Evolutionary conservation across 2,888 invertebrate genomes (phyloP), one percentile per base, ranked within the genome.

Genomic region (Pseudococcus longispinus): DNA sequence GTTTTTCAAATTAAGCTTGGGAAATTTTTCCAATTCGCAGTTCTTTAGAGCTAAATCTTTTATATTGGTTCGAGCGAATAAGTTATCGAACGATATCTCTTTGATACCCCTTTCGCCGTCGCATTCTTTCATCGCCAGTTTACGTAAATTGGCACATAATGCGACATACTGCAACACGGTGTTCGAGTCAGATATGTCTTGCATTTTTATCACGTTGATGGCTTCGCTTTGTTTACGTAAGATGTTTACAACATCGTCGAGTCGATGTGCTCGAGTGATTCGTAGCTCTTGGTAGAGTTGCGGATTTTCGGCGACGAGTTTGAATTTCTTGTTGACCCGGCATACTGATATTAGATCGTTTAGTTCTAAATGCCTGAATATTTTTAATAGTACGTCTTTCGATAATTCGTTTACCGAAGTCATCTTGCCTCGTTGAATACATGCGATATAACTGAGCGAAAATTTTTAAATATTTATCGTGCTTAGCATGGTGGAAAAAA

Each of bases 91-190:
- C 44, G 55, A 44, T 20, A 29, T 20, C 37, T 80, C 86, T 55
- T 80, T 86, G 37, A 86, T 86, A 37, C 86, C 86, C 15, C 86
- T n/a, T 32, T 86, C 86, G 32, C 86, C 86, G 51, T 86, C 86
- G 51, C 86, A 86, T 32, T 86, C 86, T 29, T 46, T 44, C 77
- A 86, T 29, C 51, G 44, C 29, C 6, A 86, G 55, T 51, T 77
- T 86, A 32, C 86, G 86, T 26, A 86, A 70, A 51, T 86, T 86
- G 32, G 77, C 29, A 29, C 86, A 86, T 9, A 26, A 8, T 13
- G 70, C 46, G 18, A 86, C 26, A 55, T 86, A 77, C 18, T 51
- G 26, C 37, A 86, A 46, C 1, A 86, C 26, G 23, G 86, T 86
- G 32, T 86, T 86, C 51, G 86, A 80, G 15, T 86, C 86, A 1